Base-by-base conservation (phyloP, 2,113 vertebrate species). In the Crypturellus undulatus region DNA sequence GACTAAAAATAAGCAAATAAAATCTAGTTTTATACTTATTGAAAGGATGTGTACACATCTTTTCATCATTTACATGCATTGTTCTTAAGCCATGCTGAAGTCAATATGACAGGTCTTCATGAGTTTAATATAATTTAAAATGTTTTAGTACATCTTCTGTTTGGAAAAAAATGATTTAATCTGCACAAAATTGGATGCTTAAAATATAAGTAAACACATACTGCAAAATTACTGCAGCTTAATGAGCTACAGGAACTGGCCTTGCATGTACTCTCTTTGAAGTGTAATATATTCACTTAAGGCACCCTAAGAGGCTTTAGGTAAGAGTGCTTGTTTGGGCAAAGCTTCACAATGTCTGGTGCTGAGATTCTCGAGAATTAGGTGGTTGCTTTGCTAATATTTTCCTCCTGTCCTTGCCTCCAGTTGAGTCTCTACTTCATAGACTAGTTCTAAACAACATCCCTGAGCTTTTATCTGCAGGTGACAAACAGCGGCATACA, bases 401-500 rank as follows among this genome's bases (percentile, higher is more conserved):
- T 94, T 92, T 78, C 83, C 65, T 93, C 79, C 77, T 65, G 64
- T 85, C 62, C 62, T 87, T 69, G 70, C 87, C 69, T 95, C 71
- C 76, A 87, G 58, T 87, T 68, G 89, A 96, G 82, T 69, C 69
- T 84, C 64, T 83, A 5, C 94, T 93, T 88, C 94, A 68, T 8
- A 86, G 79, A 45, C 59, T 43, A 52, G 52, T 67, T 96, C 90
- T 72, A 69, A 92, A 94, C 82, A 96, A 63, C 95, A 93, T 92
- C 93, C 70, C 84, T 40, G 77, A 81, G 94, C 91, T 95, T 95
- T 96, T 88, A 93, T 96, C 90, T 97, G 88, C 93, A 97, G 96
- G 93, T 96, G 96, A 96, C 94, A 95, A 93, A 93, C 91, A 96
- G 89, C 95, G 90, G 79, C 82, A 87, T 95, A 93, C 95, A 96